phyloP scores from a whole-genome alignment of 2,113 vertebrate genomes.

The Istiophorus platypterus region DNA sequence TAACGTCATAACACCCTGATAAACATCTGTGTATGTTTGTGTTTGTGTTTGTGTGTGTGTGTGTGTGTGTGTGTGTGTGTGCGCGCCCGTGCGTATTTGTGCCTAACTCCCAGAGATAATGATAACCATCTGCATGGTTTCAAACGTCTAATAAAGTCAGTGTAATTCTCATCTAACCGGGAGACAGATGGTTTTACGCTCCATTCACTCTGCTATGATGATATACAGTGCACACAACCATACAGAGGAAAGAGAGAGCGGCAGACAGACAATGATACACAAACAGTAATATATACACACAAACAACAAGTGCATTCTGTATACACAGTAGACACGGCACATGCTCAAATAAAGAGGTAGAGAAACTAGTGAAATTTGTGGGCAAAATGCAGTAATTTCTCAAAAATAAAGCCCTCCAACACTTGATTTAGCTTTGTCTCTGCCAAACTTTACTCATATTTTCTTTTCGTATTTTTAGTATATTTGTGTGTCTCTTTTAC shows the following conservation, averaged over 20 bases:
- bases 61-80: constrained; percentile 32
- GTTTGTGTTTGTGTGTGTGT: constrained; percentile 12
- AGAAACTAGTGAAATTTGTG: background rate
- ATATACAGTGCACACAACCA: constrained; percentile 50
- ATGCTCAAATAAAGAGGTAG: constrained; percentile 1
- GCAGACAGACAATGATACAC: constrained; percentile 8
- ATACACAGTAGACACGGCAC: constrained; percentile 1
- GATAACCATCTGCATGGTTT: constrained; percentile 78
- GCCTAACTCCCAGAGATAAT: constrained; percentile 69
- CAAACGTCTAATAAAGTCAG: constrained; percentile 78
- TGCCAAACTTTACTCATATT: background rate
- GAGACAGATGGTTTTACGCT: constrained; percentile 79
- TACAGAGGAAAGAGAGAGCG: background rate
- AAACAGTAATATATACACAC: background rate
- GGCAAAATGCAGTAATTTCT: background rate
- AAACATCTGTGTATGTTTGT: constrained; percentile 58
- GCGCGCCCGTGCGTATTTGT: too few relatives aligned
- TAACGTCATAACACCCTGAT: constrained; percentile 55
- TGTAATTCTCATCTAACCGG: constrained; percentile 76
- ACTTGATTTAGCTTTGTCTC: background rate
- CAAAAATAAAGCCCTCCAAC: background rate
- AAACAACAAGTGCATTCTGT: constrained; percentile 14
- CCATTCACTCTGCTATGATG: constrained; percentile 68
- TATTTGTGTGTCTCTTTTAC: constrained; percentile 6
- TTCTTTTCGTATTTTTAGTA: background rate